phyloP scores from a whole-genome alignment of 2,888 invertebrate genomes.

The Eulithis testata region DNA sequence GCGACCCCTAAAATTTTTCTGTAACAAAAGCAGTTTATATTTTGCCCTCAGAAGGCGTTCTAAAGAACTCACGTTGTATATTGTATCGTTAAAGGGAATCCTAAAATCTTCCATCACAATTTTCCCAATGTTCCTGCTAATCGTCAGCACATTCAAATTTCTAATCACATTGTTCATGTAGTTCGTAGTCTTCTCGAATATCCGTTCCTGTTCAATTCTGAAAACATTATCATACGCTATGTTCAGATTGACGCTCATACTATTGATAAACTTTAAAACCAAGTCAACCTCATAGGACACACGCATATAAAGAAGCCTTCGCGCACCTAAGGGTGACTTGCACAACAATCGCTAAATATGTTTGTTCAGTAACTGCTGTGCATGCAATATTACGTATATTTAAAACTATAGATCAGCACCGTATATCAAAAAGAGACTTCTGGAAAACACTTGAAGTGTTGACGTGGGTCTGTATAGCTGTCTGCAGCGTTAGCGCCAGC shows the following conservation, averaged over 20 bases:
- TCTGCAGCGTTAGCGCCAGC: slow-evolving; percentile 59
- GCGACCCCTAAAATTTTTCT: too few relatives aligned
- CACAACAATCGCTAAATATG: too few relatives aligned
- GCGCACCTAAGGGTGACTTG: too few relatives aligned
- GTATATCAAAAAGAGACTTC: slow-evolving; percentile 41
- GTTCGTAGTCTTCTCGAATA: slow-evolving; percentile 47
- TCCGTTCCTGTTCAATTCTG: slow-evolving; percentile 51
- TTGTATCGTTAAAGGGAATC: slow-evolving; percentile 51
- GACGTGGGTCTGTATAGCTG: slow-evolving; percentile 52
- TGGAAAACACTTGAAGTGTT: slow-evolving; percentile 60
- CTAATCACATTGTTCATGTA: slow-evolving; percentile 44
- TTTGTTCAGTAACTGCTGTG: too few relatives aligned
- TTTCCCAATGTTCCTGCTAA: slow-evolving; percentile 44
- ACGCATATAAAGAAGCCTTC: too few relatives aligned
- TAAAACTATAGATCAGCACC: slow-evolving; percentile 43
- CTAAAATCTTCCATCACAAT: slow-evolving; percentile 44
- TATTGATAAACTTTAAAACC: too few relatives aligned
- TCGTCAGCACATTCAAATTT: slow-evolving; percentile 48
- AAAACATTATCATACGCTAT: slow-evolving; percentile 7
- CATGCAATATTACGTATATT: too few relatives aligned
- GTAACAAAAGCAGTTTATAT: too few relatives aligned
- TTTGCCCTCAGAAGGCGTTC: too few relatives aligned
- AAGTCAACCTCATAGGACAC: too few relatives aligned
- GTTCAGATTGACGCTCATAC: too few relatives aligned
- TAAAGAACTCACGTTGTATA: slow-evolving; percentile 22